Evolutionary conservation across 2,888 invertebrate species (phyloP).

Genomic region (Serripes groenlandicus): DNA sequence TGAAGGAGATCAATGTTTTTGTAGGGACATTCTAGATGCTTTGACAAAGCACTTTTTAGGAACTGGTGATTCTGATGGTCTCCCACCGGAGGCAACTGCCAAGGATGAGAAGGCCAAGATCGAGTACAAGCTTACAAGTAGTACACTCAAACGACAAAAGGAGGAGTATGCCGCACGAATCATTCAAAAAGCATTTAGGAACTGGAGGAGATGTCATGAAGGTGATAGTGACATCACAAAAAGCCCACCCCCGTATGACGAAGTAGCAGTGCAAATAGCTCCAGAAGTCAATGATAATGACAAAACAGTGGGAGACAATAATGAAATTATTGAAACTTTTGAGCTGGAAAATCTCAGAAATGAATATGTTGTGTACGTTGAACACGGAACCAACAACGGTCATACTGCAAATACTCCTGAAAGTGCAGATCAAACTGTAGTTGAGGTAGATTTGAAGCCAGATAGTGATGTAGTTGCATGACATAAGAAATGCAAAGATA

Average conservation of each 20-base stretch:
- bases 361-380: slow-evolving; percentile 39
- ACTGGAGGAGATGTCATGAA: slow-evolving; percentile 87
- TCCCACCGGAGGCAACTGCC: slow-evolving; percentile 69
- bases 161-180: slow-evolving; percentile 98
- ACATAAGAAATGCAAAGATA: slow-evolving; percentile 24
- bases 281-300: slow-evolving; percentile 46
- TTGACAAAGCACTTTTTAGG: slow-evolving; percentile 99
- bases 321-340: slow-evolving; percentile 53
- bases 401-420: slow-evolving; percentile 18
- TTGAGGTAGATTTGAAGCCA: slow-evolving; percentile 81
- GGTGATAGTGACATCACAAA: slow-evolving; percentile 26
- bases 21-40: slow-evolving; percentile 99
- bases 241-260: slow-evolving; percentile 70
- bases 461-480: slow-evolving; percentile 83
- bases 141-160: slow-evolving; percentile 97
- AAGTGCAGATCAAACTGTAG: slow-evolving; percentile 66
- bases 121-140: slow-evolving; percentile 97
- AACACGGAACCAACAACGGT: slow-evolving; percentile 28
- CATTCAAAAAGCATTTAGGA: slow-evolving; percentile 98
- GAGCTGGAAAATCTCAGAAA: slow-evolving; percentile 57
- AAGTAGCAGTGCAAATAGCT: slow-evolving; percentile 61
- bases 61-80: slow-evolving; percentile 92
- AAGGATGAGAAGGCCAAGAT: slow-evolving; percentile 89
- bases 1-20: slow-evolving; percentile 98
- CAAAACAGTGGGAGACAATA: slow-evolving; percentile 84